Conservation (phyloP, 2,113 vertebrate genomes). For the Xiphias gladius region DNA sequence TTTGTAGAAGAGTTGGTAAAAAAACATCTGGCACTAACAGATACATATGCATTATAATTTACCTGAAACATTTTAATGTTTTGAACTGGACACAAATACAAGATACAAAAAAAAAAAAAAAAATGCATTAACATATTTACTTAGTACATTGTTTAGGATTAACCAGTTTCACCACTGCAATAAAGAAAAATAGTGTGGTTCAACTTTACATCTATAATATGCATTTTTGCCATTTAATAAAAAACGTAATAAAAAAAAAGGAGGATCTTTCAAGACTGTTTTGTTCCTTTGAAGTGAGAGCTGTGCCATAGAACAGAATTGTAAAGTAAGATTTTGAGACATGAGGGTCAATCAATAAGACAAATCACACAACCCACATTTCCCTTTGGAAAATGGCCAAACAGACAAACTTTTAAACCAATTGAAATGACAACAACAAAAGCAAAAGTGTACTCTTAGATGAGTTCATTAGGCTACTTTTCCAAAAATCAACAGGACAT, state of each 20-base stretch:
- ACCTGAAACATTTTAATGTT: constrained; percentile 24
- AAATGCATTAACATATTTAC: constrained; percentile 12
- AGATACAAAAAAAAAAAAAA: constrained; percentile 10
- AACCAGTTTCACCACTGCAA: constrained; percentile 30
- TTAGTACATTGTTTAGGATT: constrained; percentile 32
- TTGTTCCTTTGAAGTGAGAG: constrained; percentile 74
- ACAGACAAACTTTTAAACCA: constrained; percentile 83
- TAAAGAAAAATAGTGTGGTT: constrained; percentile 24
- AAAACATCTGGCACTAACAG: neutral
- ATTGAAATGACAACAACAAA: constrained; percentile 84
- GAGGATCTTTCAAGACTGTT: constrained; percentile 45
- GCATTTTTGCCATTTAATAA: constrained; percentile 44
- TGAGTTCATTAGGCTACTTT: constrained; percentile 78
- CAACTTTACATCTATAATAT: constrained; percentile 34
- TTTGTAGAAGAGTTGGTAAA: neutral
- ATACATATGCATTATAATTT: constrained; percentile 10
- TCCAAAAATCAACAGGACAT: constrained; percentile 84
- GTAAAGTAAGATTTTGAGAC: constrained; percentile 73
- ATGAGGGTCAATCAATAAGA: constrained; percentile 78
- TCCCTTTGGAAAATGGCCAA: constrained; percentile 82
- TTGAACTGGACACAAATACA: constrained; percentile 51
- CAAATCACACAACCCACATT: constrained; percentile 81
- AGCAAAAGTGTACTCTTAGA: constrained; percentile 79
- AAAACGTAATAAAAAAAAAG: constrained; percentile 18
- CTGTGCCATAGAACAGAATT: constrained; percentile 71